Evolutionary conservation across 2,113 vertebrate genomes (phyloP).

Genomic region (Mustela lutreola): DNA sequence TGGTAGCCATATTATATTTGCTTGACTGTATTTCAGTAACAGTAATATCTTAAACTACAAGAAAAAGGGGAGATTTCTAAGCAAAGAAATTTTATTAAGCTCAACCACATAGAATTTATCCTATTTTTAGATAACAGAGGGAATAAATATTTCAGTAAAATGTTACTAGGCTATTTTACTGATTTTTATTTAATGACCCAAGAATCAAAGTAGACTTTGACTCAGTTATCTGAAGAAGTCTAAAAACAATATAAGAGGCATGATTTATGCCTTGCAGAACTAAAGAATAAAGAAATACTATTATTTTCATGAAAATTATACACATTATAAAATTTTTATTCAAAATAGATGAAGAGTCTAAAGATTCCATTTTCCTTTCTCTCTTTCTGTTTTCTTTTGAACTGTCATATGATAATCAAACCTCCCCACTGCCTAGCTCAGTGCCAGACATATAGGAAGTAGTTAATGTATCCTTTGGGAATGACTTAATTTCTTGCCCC

Average conservation of each 20-base stretch:
- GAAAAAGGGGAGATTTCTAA: neutral
- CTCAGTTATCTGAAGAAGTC: slow-evolving; percentile 57
- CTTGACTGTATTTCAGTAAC: slow-evolving; percentile 23
- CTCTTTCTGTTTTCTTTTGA: slow-evolving; percentile 40
- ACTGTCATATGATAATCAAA: slow-evolving; percentile 36
- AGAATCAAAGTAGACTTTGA: slow-evolving; percentile 56
- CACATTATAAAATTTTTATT: neutral
- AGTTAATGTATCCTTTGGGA: neutral
- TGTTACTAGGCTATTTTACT: slow-evolving; percentile 3
- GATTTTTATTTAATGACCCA: slow-evolving; percentile 50
- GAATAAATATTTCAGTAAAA: slow-evolving; percentile 45
- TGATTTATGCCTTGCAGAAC: neutral
- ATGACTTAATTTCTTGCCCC: slow-evolving; percentile 37
- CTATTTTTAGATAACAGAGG: slow-evolving; percentile 42
- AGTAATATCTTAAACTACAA: neutral
- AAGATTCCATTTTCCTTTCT: neutral
- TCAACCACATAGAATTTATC: neutral
- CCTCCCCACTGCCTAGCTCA: neutral
- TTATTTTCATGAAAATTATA: slow-evolving; percentile 63
- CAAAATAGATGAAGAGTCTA: slow-evolving; percentile 37
- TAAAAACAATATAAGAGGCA: slow-evolving; percentile 40
- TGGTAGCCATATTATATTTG: neutral
- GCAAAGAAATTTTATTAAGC: slow-evolving; percentile 44
- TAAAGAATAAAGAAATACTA: neutral
- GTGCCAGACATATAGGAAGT: neutral